Base-by-base conservation (phyloP, 1,140 invertebrate species). In the Meloidogyne floridensis region DNA sequence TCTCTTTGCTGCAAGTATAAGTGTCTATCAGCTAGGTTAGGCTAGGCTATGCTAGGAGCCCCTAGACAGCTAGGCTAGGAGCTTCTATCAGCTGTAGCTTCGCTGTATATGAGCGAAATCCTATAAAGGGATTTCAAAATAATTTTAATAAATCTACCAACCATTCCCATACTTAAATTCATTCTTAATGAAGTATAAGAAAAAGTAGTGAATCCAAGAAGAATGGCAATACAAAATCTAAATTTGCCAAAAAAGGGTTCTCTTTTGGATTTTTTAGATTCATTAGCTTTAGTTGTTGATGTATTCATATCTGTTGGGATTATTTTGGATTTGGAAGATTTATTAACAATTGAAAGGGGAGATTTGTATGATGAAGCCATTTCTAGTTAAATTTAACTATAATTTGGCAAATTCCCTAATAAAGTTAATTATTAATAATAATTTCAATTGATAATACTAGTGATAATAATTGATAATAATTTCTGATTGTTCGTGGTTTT, bases 141-240 rank as follows among this genome's bases (percentile, higher is more conserved):
- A 32, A 32, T 32, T 32, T 32, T 32, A 7, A 20, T 6, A n/a
- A 18, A 47, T 7, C 6, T 74, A n/a, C 18, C 20, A 54, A 74
- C 72, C 47, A 82, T 83, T 13, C 32, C 81, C 81, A 82, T 82
- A 9, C 81, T 59, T 42, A 82, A 65, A 75, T 83, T 82, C 81
- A 83, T 82, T 51, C 81, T 43, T 18, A 82, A 42, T 11, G 81
- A 82, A n/a, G 81, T 82, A 32, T 20, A 53, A 18, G 82, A 82
- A 47, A 72, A 82, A 8, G 81, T n/a, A 32, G 11, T 47, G 3
- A 82, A 51, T 56, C 75, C 71, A 32, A 82, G 54, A n/a, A 80
- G 71, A 32, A 78, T n/a, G 11, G 77, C 78, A 20, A 80, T 59
- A 59, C 32, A 80, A 43, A 80, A 32, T 4, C 78, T 79, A 20